Percentiles rank a stretch among this genome's conserved stretches.
Evolutionary conservation across 2,797 vertebrate species (phyloP).

Genomic region (Nyctibius grandis): DNA sequence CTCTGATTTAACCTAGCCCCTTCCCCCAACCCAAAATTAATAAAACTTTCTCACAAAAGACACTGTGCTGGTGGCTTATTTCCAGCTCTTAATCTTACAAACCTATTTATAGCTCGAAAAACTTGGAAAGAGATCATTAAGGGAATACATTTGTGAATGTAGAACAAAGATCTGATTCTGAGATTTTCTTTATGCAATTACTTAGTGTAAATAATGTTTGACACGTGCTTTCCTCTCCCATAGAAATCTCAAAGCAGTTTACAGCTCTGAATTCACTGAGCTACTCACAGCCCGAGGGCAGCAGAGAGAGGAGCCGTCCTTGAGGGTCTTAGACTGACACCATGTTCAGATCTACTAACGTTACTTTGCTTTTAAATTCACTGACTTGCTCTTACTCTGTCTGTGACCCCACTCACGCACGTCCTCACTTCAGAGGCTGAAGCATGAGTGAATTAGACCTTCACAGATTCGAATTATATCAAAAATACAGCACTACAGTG

Average conservation of each 20-base stretch:
- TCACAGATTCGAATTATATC: slow-evolving; percentile 43
- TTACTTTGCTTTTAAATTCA: slow-evolving; percentile 9
- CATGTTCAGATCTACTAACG: background rate
- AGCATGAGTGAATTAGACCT: slow-evolving; percentile 45
- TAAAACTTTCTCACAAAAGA: background rate
- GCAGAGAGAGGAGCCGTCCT: background rate
- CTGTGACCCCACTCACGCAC: background rate
- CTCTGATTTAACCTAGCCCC: background rate
- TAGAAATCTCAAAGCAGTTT: background rate
- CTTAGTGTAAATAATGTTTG: slow-evolving; percentile 28
- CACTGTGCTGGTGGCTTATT: background rate
- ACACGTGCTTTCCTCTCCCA: slow-evolving; percentile 21
- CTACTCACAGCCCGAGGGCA: background rate
- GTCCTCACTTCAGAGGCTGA: background rate
- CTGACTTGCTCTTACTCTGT: background rate
- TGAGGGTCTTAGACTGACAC: background rate
- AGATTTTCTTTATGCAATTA: background rate
- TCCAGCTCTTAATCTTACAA: slow-evolving; percentile 23
- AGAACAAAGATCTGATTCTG: slow-evolving; percentile 14
- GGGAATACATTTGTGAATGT: background rate
- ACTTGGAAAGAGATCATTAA: slow-evolving; percentile 6
- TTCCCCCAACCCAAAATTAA: background rate
- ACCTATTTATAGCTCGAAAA: background rate
- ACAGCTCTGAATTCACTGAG: background rate
- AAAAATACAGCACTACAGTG: background rate